Conservation (phyloP, 2,113 vertebrate species). For the Thomomys bottae region DNA sequence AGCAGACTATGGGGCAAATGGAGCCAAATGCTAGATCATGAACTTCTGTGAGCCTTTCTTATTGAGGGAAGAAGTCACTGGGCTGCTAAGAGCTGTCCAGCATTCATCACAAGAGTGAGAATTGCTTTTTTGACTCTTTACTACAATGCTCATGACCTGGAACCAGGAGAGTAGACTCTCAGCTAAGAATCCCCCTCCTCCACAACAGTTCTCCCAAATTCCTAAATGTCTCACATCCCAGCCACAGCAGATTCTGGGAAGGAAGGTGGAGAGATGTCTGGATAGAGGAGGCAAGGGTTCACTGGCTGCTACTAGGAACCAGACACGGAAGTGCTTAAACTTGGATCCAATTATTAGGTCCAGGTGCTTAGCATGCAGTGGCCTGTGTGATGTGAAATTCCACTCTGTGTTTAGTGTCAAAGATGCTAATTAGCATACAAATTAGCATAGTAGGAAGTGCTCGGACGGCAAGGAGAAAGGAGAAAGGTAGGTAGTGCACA, state of each 20-base stretch:
- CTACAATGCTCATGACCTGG: not conserved
- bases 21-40: not conserved
- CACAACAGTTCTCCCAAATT: slow-evolving; percentile 36
- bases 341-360: not conserved
- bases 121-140: slow-evolving; percentile 38
- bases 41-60: not conserved
- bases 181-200: not conserved
- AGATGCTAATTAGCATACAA: too few species aligned
- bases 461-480: not conserved
- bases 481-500: not conserved
- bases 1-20: not conserved
- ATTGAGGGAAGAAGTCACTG: not conserved
- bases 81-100: not conserved
- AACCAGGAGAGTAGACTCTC: not conserved
- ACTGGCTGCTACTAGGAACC: not conserved
- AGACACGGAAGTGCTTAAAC: not conserved
- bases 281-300: not conserved
- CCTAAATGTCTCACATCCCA: slow-evolving; percentile 35
- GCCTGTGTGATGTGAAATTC: not conserved
- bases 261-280: not conserved
- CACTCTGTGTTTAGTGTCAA: not conserved
- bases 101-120: slow-evolving; percentile 67
- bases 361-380: too few species aligned
- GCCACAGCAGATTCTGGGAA: not conserved
- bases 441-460: not conserved